Evolutionary conservation across 2,888 invertebrate genomes (phyloP).

Genomic region (Acronicta leporina): DNA sequence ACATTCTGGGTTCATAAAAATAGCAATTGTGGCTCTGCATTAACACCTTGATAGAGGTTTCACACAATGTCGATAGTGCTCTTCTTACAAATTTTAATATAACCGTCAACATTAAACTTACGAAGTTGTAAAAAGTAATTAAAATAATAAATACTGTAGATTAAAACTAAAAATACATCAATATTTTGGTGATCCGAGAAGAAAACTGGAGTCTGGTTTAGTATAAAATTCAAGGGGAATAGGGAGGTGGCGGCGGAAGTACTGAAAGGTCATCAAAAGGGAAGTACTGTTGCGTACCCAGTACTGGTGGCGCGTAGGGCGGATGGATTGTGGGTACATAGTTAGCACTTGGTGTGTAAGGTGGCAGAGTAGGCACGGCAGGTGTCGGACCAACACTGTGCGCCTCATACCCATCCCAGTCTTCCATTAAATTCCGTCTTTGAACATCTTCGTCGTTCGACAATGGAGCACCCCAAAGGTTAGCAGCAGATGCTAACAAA

Average conservation of each 20-base stretch:
- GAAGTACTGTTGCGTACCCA: slow-evolving; percentile 83
- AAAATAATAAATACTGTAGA: slow-evolving; percentile 55
- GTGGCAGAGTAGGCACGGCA: slow-evolving; percentile 88
- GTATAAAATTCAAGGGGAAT: slow-evolving; percentile 78
- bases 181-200: slow-evolving; percentile 52
- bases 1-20: too few relatives aligned
- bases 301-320: slow-evolving; percentile 76
- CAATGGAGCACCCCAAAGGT: slow-evolving; percentile 89
- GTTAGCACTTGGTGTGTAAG: slow-evolving; percentile 88
- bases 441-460: slow-evolving; percentile 83
- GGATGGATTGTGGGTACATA: slow-evolving; percentile 73
- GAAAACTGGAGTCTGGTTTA: slow-evolving; percentile 24
- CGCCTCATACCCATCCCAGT: slow-evolving; percentile 90
- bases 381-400: slow-evolving; percentile 89
- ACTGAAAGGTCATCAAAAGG: slow-evolving; percentile 85
- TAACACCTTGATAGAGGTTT: slow-evolving; percentile 12
- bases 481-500: slow-evolving; percentile 91
- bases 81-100: slow-evolving; percentile 41
- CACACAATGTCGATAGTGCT: slow-evolving; percentile 3
- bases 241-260: slow-evolving; percentile 87
- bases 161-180: slow-evolving; percentile 54
- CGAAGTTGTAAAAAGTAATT: slow-evolving; percentile 28
- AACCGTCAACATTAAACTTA: slow-evolving; percentile 37
- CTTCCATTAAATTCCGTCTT: slow-evolving; percentile 89
- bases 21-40: too few relatives aligned